Conservation (phyloP, 2,113 vertebrate genomes). For the human (Homo sapiens) region DNA sequence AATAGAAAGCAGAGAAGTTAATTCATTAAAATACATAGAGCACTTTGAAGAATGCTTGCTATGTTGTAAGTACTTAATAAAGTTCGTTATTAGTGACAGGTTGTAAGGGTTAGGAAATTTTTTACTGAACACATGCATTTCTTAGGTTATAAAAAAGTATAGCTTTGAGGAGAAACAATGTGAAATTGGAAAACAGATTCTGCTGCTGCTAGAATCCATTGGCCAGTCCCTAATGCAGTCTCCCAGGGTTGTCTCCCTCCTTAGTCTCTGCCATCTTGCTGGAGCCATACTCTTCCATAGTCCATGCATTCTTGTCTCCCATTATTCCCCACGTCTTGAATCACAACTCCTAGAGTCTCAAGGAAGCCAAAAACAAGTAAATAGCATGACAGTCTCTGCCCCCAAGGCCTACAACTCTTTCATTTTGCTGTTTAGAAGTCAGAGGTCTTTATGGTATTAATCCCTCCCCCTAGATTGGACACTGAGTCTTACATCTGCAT, state of each 20-base stretch:
- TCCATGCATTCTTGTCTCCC: not conserved
- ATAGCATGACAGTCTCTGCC: not conserved
- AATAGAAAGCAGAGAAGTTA: not conserved
- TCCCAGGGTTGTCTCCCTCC: not conserved
- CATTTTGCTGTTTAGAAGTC: not conserved
- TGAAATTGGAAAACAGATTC: not conserved
- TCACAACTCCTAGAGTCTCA: not conserved
- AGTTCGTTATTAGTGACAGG: not conserved
- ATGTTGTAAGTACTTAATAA: not conserved
- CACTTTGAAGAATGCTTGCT: not conserved
- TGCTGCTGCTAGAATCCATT: not conserved
- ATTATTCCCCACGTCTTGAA: not conserved
- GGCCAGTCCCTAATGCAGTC: rapidly evolving
- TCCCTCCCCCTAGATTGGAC: not conserved
- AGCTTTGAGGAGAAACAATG: not conserved
- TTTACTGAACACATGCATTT: not conserved
- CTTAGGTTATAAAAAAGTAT: not conserved
- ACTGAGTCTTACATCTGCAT: not conserved
- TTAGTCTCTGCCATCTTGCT: not conserved
- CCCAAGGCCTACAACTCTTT: not conserved
- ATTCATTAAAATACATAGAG: not conserved
- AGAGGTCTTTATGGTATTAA: not conserved
- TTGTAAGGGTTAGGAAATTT: not conserved
- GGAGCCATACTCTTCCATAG: not conserved
- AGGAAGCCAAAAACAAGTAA: not conserved